phyloP scores from a whole-genome alignment of 2,888 invertebrate genomes.

The Teinopalpus imperialis region DNA sequence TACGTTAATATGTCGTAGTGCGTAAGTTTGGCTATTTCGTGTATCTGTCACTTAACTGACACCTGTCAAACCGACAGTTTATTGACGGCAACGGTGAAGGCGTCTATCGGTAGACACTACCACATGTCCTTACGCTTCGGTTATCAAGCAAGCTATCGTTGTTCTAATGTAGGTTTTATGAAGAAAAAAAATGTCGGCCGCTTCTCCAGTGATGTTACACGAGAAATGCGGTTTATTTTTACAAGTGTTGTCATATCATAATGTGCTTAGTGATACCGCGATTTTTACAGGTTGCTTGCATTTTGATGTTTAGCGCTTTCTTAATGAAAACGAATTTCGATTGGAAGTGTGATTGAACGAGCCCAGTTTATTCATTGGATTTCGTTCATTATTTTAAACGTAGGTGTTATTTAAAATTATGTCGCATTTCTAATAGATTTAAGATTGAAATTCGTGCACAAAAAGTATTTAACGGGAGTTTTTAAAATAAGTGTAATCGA shows the following conservation, averaged over 20 bases:
- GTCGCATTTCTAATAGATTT: constrained; percentile 53
- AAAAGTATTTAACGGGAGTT: constrained; percentile 61
- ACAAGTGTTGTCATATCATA: constrained; percentile 62
- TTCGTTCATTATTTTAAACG: constrained; percentile 56
- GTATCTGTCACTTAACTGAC: constrained; percentile 24
- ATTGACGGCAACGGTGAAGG: constrained; percentile 35
- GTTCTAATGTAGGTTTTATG: constrained; percentile 50
- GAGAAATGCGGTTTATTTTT: constrained; percentile 42
- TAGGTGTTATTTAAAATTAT: constrained; percentile 51
- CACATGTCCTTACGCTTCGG: constrained; percentile 27
- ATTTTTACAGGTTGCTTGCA: constrained; percentile 46
- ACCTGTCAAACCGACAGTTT: constrained; percentile 32
- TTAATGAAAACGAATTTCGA: constrained; percentile 27
- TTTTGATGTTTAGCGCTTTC: constrained; percentile 43
- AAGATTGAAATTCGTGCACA: constrained; percentile 68
- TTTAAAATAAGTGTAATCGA: constrained; percentile 53
- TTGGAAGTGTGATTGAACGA: constrained; percentile 21
- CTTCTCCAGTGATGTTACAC: constrained; percentile 31
- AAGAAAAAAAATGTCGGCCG: constrained; percentile 35
- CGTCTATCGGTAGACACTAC: constrained; percentile 33
- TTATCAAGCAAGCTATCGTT: constrained; percentile 55
- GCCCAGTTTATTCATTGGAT: constrained; percentile 34
- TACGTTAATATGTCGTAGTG: constrained; percentile 16
- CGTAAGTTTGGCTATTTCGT: constrained; percentile 25
- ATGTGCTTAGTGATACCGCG: constrained; percentile 49